A percentile compares a stretch with the other conserved stretches of the same genome.
These are phyloP conservation scores for Cepaea hortensis DNA, from an alignment of 2,888 invertebrate species.

Conservation along the genomic window DNA sequence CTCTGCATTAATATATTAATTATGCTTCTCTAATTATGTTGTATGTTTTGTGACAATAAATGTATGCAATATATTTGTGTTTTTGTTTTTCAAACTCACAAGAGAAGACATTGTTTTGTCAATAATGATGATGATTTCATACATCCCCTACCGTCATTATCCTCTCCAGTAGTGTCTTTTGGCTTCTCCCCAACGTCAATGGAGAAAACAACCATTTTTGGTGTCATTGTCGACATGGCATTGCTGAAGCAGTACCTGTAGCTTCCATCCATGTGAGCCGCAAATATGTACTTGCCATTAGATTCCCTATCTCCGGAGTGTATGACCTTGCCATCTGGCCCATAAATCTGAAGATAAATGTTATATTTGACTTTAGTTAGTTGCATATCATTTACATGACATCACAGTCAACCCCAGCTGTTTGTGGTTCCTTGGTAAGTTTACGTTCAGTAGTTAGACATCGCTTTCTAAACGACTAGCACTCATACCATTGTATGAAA, in stretches of 20 bases:
- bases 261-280: slow-evolving; percentile 90
- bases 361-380: too few species aligned
- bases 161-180: slow-evolving; percentile 77
- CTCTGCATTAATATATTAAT: too few species aligned
- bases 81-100: too few species aligned
- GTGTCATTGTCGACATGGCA: slow-evolving; percentile 99
- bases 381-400: too few species aligned
- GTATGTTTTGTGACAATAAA: not conserved
- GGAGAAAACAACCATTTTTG: slow-evolving; percentile 89
- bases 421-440: too few species aligned
- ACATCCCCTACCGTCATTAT: slow-evolving; percentile 80
- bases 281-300: slow-evolving; percentile 97
- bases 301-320: slow-evolving; percentile 95
- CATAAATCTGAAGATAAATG: slow-evolving; percentile 83
- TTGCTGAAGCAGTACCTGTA: slow-evolving; percentile 99
- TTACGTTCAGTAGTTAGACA: too few species aligned
- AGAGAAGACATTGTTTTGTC: too few species aligned
- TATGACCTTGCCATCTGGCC: slow-evolving; percentile 92
- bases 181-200: slow-evolving; percentile 90
- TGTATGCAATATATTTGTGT: not conserved
- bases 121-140: not conserved
- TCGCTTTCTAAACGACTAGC: too few species aligned
- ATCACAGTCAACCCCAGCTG: too few species aligned
- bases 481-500: too few species aligned
- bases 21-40: too few species aligned